Base-by-base conservation (phyloP, 1,140 invertebrate species). In the Macrocentrus cingulum region DNA sequence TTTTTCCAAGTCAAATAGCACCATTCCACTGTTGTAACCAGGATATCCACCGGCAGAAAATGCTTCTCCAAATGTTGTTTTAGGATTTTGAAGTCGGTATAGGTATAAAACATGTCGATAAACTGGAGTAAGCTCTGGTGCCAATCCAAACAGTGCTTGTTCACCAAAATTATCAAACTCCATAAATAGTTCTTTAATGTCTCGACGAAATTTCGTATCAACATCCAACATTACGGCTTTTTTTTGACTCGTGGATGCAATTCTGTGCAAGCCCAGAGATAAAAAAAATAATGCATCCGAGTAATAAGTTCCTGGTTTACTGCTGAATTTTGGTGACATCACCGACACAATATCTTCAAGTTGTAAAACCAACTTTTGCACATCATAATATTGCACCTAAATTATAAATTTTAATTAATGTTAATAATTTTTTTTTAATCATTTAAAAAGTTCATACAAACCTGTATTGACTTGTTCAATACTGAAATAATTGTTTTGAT, bases 261-360 rank as follows among this genome's bases (percentile, higher is more conserved):
- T 84, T 64, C 83, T 80, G 74, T 92, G 87, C 11, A 93, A 70
- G 2, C 87, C 89, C 4, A 92, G 77, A 0, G 91, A 94, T 1
- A 94, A 68, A 69, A 90, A 94, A 70, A 94, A 94, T 1, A 94
- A 72, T 1, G 88, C 84, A 77, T 92, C 88, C 50, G 88, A 91
- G 67, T 92, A 94, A 67, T 94, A 93, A 1, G 88, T 85, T 59
- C 89, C 88, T 50, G 88, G 87, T 63, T 86, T 85, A 34, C 86
- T 88, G 64, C 87, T 92, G 71, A 94, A 92, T 69, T 87, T 84
- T 13, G 85, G 83, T 49, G 87, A 88, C 83, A 93, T 85, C 19
- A 84, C 80, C 5, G 81, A 75, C 1, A 92, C 84, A 59, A 91
- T 85, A 62, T 85, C 83, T 44, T 84, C 71, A 22, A 91, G 77